These are phyloP conservation scores for Tiaroga cobitis DNA, from an alignment of 2,797 vertebrate species.

Conservation along the genomic window DNA sequence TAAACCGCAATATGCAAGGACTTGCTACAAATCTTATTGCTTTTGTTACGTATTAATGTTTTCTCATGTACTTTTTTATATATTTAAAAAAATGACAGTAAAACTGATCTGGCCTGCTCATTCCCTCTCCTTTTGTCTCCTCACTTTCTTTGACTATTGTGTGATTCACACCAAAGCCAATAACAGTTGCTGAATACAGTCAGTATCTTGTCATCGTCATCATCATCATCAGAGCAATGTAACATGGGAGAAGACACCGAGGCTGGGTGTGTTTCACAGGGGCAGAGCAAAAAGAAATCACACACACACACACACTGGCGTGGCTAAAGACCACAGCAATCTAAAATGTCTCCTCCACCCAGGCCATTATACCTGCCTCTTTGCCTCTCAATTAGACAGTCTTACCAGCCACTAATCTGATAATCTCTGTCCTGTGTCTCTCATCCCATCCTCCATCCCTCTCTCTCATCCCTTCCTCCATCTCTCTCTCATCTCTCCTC, in stretches of 20 bases:
- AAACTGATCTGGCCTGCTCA: neutral
- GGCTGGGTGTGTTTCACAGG: conserved; percentile 39
- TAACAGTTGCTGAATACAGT: conserved; percentile 20
- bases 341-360: conserved; percentile 68
- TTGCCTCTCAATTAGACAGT: conserved; percentile 82
- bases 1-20: neutral
- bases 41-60: neutral
- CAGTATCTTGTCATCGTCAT: neutral
- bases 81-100: neutral
- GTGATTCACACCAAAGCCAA: conserved; percentile 25
- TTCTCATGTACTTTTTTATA: neutral
- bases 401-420: conserved; percentile 83
- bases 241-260: conserved; percentile 16
- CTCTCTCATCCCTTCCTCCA: conserved; percentile 62
- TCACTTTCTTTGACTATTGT: neutral
- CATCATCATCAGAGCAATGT: neutral
- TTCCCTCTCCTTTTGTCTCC: neutral
- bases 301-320: conserved; percentile 22
- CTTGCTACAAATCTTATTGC: neutral
- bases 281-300: neutral
- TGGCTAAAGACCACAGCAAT: conserved; percentile 55
- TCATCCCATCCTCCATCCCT: conserved; percentile 59
- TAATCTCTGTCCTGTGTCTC: conserved; percentile 69
- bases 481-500: conserved; percentile 17
- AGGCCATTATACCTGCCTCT: conserved; percentile 78